A percentile compares a stretch with the other conserved stretches of the same genome.
Evolutionary conservation across 2,888 invertebrate species (phyloP).

Genomic region (Herminia tarsipennalis): DNA sequence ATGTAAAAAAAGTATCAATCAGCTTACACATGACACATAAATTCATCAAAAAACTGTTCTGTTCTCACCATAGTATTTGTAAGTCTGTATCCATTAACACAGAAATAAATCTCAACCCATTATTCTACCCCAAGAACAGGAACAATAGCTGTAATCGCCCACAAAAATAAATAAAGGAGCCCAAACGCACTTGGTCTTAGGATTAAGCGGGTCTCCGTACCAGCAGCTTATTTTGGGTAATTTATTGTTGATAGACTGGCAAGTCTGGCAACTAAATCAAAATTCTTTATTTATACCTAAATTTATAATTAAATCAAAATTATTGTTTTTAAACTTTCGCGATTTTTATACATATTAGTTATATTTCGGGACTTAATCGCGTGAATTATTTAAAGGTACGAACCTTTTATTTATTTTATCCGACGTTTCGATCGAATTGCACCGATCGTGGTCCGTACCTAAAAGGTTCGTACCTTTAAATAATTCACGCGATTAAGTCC

Average conservation of each 20-base stretch:
- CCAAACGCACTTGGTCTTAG: slow-evolving; percentile 29
- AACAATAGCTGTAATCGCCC: slow-evolving; percentile 47
- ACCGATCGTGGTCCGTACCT: too few species aligned
- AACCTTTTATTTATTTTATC: too few species aligned
- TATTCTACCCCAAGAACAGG: slow-evolving; percentile 34
- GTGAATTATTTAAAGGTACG: too few species aligned
- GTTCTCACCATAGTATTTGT: neutral
- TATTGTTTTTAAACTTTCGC: too few species aligned
- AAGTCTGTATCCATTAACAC: slow-evolving; percentile 6
- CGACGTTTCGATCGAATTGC: too few species aligned
- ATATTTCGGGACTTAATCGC: too few species aligned
- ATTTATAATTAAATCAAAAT: too few species aligned
- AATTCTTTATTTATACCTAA: too few species aligned
- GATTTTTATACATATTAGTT: too few species aligned
- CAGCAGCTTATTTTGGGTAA: slow-evolving; percentile 31
- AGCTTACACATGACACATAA: neutral
- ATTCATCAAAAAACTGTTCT: neutral
- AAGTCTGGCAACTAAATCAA: too few species aligned
- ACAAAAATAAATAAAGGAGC: slow-evolving; percentile 44
- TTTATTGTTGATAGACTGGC: slow-evolving; percentile 29
- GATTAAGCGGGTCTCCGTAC: slow-evolving; percentile 21
- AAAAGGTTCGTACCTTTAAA: too few species aligned
- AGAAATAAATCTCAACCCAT: slow-evolving; percentile 40
- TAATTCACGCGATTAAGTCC: too few species aligned
- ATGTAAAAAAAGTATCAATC: neutral